Base-by-base conservation (phyloP, 1,140 invertebrate species). In the Laodelphax striatellus region DNA sequence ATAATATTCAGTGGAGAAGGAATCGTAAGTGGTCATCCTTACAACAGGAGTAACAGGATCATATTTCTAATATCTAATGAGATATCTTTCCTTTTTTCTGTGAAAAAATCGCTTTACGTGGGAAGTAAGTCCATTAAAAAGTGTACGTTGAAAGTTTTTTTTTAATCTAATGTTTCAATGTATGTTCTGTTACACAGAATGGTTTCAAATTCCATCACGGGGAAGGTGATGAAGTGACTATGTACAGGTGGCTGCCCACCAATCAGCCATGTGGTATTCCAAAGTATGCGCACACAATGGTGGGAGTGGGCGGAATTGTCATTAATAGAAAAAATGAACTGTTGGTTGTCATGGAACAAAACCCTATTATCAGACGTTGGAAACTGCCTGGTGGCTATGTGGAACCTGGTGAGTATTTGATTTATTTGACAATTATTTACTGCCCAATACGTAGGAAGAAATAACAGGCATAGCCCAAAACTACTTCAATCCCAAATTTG, bases 121-220 rank as follows among this genome's bases (percentile, higher is more conserved):
- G n/a, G n/a, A n/a, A n/a, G n/a, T n/a, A n/a, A n/a, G n/a, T n/a
- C n/a, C n/a, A n/a, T n/a, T n/a, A n/a, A n/a, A n/a, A n/a, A n/a
- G n/a, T n/a, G n/a, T n/a, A n/a, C n/a, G n/a, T n/a, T n/a, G n/a
- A n/a, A n/a, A n/a, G n/a, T 28, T 28, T 28, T 4, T 28, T 6
- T 28, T 28, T 2, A 28, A 28, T 28, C 11, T 62, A 42, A n/a
- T 62, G 63, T 60, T 38, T 52, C 8, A 21, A 24, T 52, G 17
- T 24, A 6, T 52, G 4, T 52, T 28, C 8, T 55, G 76, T 75
- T 34, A n/a, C n/a, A n/a, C 68, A 88, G 81, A 78, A 85, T 68
- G 88, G 86, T n/a, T 94, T 94, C 70, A 82, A 84, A 59, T 95
- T 86, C 69, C 91, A 96, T 74, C 89, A 94, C 77, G 87, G 90